These are phyloP conservation scores for Echeneis naucrates DNA, from an alignment of 2,797 vertebrate genomes.

Conservation along the genomic window DNA sequence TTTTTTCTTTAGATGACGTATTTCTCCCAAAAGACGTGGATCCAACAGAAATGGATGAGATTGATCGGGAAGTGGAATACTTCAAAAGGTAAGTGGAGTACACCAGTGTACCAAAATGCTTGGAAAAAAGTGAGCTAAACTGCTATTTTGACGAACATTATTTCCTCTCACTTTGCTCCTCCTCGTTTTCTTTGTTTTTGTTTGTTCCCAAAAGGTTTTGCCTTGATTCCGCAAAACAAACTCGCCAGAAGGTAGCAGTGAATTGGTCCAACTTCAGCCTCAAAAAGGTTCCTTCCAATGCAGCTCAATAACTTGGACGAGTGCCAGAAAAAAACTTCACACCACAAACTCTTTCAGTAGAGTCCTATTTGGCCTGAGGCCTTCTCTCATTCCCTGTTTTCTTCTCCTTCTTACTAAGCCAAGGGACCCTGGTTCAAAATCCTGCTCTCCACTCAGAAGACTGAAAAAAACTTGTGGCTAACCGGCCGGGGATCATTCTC, in stretches of 20 bases:
- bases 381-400: constrained; percentile 79
- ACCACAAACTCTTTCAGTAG: constrained; percentile 78
- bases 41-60: constrained; percentile 97
- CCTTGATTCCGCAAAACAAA: constrained; percentile 98
- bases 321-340: constrained; percentile 61
- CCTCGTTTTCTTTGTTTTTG: constrained; percentile 1
- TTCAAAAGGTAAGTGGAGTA: constrained; percentile 91
- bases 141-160: neutral
- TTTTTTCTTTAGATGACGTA: constrained; percentile 91
- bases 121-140: neutral
- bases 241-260: constrained; percentile 97
- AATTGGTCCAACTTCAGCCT: constrained; percentile 99
- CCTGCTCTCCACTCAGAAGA: constrained; percentile 73
- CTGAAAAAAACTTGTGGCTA: constrained; percentile 73
- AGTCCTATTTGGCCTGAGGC: constrained; percentile 78
- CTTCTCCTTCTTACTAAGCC: constrained; percentile 75
- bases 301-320: constrained; percentile 91
- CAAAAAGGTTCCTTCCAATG: constrained; percentile 96
- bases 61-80: constrained; percentile 98
- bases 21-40: constrained; percentile 99
- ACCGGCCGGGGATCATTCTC: constrained; percentile 68
- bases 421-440: constrained; percentile 78
- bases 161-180: neutral
- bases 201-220: constrained; percentile 89
- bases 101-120: neutral